phyloP scores from a whole-genome alignment of 2,888 invertebrate species.

The Ctenicera cuprea region DNA sequence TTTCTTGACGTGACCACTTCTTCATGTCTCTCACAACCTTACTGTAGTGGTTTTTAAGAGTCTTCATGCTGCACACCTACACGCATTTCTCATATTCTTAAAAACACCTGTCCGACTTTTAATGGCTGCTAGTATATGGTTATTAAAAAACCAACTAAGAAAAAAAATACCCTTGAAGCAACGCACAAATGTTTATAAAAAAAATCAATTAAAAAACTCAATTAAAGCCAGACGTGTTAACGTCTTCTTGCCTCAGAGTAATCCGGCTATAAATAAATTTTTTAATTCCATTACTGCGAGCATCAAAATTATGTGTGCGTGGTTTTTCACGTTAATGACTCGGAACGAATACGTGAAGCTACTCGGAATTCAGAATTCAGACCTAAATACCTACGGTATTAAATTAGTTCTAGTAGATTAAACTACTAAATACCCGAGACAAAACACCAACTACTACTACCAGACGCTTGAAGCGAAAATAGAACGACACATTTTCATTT shows the following conservation, averaged over 20 bases:
- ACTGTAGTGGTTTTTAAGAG: no score
- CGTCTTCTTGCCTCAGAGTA: constrained; percentile 9
- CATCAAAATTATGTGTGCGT: constrained; percentile 29
- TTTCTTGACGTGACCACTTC: no score
- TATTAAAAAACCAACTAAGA: constrained; percentile 2
- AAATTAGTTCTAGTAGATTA: constrained; percentile 43
- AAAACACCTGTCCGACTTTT: background rate
- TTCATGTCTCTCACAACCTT: no score
- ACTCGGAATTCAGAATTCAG: constrained; percentile 31
- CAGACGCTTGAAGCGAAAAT: constrained; percentile 6
- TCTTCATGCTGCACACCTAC: background rate
- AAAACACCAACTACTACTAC: constrained; percentile 25
- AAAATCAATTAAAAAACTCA: constrained; percentile 29
- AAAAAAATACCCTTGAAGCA: no score
- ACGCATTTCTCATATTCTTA: background rate
- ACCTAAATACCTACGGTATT: constrained; percentile 34
- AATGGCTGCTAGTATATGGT: background rate
- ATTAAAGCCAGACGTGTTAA: constrained; percentile 11
- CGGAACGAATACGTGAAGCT: constrained; percentile 29
- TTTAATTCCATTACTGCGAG: constrained; percentile 22
- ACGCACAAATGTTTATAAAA: background rate
- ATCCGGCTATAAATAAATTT: constrained; percentile 26
- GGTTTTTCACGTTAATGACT: constrained; percentile 32
- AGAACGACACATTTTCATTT: constrained; percentile 26
- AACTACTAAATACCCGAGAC: constrained; percentile 39